Evolutionary conservation across 1,140 invertebrate species (phyloP).

Genomic region (Leptinotarsa texana): DNA sequence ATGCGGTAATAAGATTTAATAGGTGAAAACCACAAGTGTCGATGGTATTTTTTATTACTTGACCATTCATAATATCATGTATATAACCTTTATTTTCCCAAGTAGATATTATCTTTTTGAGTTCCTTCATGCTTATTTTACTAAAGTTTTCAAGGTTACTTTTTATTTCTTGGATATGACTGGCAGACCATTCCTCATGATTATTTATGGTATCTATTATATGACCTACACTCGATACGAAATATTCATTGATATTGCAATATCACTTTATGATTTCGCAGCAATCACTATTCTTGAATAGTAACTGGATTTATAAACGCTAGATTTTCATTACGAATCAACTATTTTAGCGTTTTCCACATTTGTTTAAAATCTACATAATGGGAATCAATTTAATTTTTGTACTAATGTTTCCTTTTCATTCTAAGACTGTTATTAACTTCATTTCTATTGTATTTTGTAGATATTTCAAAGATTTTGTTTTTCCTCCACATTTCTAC

Average conservation of each 20-base stretch:
- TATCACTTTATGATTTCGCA: not conserved
- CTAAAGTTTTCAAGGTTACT: not conserved
- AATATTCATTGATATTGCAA: slow-evolving; percentile 9
- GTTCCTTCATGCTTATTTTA: not conserved
- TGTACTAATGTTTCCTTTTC: not conserved
- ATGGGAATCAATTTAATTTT: slow-evolving; percentile 13
- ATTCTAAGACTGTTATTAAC: no score
- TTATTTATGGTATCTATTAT: not conserved
- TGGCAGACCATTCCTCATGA: not conserved
- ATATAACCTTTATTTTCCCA: no score
- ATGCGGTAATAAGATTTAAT: no score
- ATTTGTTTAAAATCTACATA: not conserved
- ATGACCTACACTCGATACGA: not conserved
- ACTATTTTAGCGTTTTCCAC: not conserved
- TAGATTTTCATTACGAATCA: slow-evolving; percentile 10
- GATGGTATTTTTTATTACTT: no score
- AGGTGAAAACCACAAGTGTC: no score
- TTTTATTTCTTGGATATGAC: not conserved
- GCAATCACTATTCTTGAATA: slow-evolving; percentile 7
- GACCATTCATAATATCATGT: no score
- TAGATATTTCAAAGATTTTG: slow-evolving; percentile 21
- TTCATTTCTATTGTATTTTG: not conserved
- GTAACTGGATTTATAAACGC: slow-evolving; percentile 3
- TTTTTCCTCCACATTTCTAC: slow-evolving; percentile 12
- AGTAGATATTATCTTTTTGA: not conserved